These are phyloP conservation scores for Neogobius melanostomus DNA, from an alignment of 2,113 vertebrate genomes.

Conservation along the genomic window DNA sequence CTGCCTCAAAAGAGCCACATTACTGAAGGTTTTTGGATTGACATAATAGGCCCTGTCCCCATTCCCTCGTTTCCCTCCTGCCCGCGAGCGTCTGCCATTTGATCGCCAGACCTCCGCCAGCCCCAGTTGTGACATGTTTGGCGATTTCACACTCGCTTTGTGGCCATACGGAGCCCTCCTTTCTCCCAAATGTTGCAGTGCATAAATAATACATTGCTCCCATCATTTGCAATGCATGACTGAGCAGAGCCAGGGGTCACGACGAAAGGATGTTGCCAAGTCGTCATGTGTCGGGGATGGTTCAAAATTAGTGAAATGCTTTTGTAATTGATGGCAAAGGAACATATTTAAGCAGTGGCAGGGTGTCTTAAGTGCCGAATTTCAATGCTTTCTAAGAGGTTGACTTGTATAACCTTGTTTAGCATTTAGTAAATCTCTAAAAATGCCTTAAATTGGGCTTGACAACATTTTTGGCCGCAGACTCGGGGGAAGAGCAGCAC, in stretches of 20 bases:
- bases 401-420: not conserved
- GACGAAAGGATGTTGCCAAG: slow-evolving; percentile 72
- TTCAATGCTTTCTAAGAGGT: no score
- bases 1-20: slow-evolving; percentile 32
- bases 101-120: slow-evolving; percentile 31
- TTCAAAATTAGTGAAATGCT: slow-evolving; percentile 25
- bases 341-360: not conserved
- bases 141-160: slow-evolving; percentile 65
- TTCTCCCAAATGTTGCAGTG: slow-evolving; percentile 57
- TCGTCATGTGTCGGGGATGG: slow-evolving; percentile 51
- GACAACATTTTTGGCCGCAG: not conserved
- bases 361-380: not conserved
- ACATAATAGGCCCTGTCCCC: slow-evolving; percentile 51
- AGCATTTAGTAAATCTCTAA: not conserved
- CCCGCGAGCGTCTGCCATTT: slow-evolving; percentile 32
- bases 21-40: slow-evolving; percentile 42
- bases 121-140: slow-evolving; percentile 63
- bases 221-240: slow-evolving; percentile 73
- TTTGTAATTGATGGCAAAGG: slow-evolving; percentile 17
- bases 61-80: slow-evolving; percentile 34
- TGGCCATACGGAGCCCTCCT: slow-evolving; percentile 38
- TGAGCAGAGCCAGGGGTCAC: slow-evolving; percentile 70
- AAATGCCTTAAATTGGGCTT: not conserved
- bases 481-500: not conserved
- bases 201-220: slow-evolving; percentile 72